A percentile compares a stretch with the other conserved stretches of the same genome.
Evolutionary conservation across 2,888 invertebrate genomes (phyloP).

Genomic region (Drosophila melanosoma): DNA sequence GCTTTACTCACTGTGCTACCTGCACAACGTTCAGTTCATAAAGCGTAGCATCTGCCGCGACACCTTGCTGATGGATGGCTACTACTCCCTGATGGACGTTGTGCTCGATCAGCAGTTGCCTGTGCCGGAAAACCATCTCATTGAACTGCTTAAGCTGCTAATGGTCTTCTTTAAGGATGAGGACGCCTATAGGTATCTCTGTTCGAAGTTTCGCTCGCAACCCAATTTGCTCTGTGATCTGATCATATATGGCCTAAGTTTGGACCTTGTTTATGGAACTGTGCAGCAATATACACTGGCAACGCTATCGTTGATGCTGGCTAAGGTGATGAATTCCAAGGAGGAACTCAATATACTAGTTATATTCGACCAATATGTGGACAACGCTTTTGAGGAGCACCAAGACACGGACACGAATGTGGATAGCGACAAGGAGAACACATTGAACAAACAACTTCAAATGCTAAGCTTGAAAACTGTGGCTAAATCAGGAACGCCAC

Average conservation of each 20-base stretch:
- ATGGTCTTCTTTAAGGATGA: conserved; percentile 76
- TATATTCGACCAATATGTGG: conserved; percentile 29
- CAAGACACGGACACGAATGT: neutral
- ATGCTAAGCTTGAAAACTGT: neutral
- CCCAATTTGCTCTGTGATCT: conserved; percentile 61
- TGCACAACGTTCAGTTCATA: conserved; percentile 66
- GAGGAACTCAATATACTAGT: conserved; percentile 34
- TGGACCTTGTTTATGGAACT: conserved; percentile 3
- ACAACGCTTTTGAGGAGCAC: neutral
- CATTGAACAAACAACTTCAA: neutral
- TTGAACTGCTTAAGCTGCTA: conserved; percentile 65
- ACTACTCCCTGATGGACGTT: conserved; percentile 45
- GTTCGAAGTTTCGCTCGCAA: conserved; percentile 30
- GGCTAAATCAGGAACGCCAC: neutral
- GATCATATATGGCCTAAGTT: conserved; percentile 60
- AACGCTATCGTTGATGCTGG: conserved; percentile 65
- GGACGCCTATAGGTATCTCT: conserved; percentile 65
- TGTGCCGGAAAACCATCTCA: conserved; percentile 17
- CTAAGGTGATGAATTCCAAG: conserved; percentile 45
- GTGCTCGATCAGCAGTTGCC: conserved; percentile 30
- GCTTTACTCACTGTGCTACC: conserved; percentile 75
- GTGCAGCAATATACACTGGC: conserved; percentile 70
- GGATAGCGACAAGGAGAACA: conserved; percentile 1
- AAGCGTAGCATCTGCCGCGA: conserved; percentile 81
- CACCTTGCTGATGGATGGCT: conserved; percentile 61